Percentiles rank a stretch among this genome's conserved stretches.
phyloP scores from a whole-genome alignment of 1,140 invertebrate genomes.

The Meloidogyne exigua region DNA sequence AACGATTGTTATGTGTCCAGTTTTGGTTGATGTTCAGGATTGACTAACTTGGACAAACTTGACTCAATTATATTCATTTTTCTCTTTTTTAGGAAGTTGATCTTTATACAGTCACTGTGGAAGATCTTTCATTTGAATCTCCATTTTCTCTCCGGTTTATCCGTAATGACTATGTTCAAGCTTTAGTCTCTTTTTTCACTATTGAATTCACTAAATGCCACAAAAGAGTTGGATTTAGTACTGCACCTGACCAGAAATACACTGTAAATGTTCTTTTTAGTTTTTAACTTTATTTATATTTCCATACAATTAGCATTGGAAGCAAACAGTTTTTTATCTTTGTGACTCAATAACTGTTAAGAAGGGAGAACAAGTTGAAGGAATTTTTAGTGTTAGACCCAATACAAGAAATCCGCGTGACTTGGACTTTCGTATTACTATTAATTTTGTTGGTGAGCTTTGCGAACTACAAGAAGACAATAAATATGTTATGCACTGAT shows the following conservation, averaged over 20 bases:
- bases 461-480: constrained; percentile 84
- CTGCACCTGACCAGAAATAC: constrained; percentile 87
- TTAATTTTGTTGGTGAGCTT: constrained; percentile 91
- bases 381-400: constrained; percentile 86
- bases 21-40: no score
- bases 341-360: constrained; percentile 88
- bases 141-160: constrained; percentile 81
- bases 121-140: constrained; percentile 85
- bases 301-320: constrained; percentile 18
- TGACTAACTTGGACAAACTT: no score
- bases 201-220: constrained; percentile 99
- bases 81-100: constrained; percentile 78
- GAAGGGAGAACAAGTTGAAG: constrained; percentile 78
- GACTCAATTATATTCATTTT: constrained; percentile 1
- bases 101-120: constrained; percentile 90
- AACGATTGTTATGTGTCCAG: no score
- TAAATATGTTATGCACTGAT: constrained; percentile 80
- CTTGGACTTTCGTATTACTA: constrained; percentile 87
- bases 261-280: constrained; percentile 85
- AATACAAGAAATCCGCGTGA: constrained; percentile 89
- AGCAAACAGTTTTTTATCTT: constrained; percentile 71
- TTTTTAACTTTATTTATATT: not conserved
- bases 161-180: constrained; percentile 95
- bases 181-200: constrained; percentile 95
- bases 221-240: constrained; percentile 96